Evolutionary conservation across 2,888 invertebrate species (phyloP).

Genomic region (Drosophila pseudotalamancana): DNA sequence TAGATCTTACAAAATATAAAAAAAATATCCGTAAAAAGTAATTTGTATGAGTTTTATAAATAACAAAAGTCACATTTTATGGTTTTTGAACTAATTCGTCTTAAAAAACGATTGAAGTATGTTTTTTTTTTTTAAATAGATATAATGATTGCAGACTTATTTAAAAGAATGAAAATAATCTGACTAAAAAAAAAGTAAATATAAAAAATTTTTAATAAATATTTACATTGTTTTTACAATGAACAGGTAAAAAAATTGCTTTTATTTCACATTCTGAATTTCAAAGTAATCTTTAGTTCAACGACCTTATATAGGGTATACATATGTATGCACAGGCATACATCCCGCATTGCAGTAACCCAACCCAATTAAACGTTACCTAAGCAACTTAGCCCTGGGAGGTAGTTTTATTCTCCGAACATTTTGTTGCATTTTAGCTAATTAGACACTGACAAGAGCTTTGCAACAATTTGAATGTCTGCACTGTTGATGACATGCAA

Average conservation of each 20-base stretch:
- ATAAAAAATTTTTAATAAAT: neutral
- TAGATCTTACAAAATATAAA: no score
- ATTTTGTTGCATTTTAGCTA: slow-evolving; percentile 29
- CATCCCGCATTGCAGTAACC: slow-evolving; percentile 12
- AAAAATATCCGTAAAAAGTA: no score
- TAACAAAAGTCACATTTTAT: no score
- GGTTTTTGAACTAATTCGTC: no score
- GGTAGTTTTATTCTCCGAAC: neutral
- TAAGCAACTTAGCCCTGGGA: neutral
- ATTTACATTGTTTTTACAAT: neutral
- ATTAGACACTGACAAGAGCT: slow-evolving; percentile 14
- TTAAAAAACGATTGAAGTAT: no score
- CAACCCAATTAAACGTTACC: slow-evolving; percentile 15
- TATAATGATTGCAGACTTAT: no score
- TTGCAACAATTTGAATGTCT: slow-evolving; percentile 12
- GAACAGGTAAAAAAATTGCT: neutral
- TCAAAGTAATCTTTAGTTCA: slow-evolving; percentile 17
- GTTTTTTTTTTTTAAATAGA: no score
- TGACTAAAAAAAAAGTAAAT: no score
- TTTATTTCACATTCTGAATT: neutral
- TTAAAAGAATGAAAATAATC: no score
- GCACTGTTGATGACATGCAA: slow-evolving; percentile 35
- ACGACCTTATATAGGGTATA: slow-evolving; percentile 11
- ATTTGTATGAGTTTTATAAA: no score
- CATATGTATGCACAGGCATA: neutral